Evolutionary conservation across 2,113 vertebrate species (phyloP).

Genomic region (Dromaius novaehollandiae): DNA sequence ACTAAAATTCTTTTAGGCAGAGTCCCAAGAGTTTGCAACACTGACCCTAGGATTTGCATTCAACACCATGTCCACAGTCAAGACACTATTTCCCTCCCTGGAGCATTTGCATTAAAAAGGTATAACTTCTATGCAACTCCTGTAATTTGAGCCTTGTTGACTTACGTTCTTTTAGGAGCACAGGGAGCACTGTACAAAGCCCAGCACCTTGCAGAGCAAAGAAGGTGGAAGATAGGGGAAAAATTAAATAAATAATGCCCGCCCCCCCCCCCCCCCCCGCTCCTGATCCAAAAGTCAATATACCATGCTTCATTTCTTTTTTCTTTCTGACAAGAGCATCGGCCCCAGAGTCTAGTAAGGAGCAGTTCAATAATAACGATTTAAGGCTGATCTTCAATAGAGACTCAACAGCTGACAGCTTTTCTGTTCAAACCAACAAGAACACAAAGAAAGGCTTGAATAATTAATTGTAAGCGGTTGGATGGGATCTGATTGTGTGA

Average conservation of each 20-base stretch:
- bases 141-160: neutral
- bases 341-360: constrained; percentile 20
- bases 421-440: constrained; percentile 73
- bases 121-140: neutral
- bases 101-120: neutral
- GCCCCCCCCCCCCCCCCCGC: no score
- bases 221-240: neutral
- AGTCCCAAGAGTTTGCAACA: neutral
- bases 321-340: constrained; percentile 23
- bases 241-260: neutral
- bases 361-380: constrained; percentile 75
- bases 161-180: neutral
- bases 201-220: neutral
- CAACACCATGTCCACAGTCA: fast-evolving
- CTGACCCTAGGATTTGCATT: constrained; percentile 17
- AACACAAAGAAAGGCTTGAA: constrained; percentile 57
- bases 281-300: constrained; percentile 26
- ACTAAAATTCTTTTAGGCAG: neutral
- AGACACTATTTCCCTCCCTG: neutral
- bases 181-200: neutral
- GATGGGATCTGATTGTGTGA: constrained; percentile 15
- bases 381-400: constrained; percentile 51
- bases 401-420: constrained; percentile 56
- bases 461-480: constrained; percentile 48
- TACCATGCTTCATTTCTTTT: neutral